A percentile compares a stretch with the other conserved stretches of the same genome.
Conservation (phyloP, 2,113 vertebrate species). For the Rhinopomastus cyanomelas region DNA sequence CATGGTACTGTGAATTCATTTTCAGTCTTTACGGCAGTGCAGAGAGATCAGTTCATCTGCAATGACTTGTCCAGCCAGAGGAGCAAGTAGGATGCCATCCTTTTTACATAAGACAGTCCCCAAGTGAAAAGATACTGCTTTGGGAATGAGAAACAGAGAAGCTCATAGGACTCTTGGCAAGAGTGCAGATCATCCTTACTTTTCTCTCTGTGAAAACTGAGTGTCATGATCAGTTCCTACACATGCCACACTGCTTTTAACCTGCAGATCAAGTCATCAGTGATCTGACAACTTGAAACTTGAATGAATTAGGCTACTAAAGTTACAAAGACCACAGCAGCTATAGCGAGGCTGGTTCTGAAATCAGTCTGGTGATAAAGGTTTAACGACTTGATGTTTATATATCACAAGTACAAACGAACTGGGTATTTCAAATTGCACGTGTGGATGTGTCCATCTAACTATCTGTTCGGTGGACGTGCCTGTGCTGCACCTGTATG, state of each 20-base stretch:
- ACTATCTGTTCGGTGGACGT: not conserved
- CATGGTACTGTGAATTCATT: not conserved
- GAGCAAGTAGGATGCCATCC: not conserved
- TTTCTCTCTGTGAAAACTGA: slow-evolving; percentile 15
- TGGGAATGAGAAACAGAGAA: not conserved
- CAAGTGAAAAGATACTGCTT: not conserved
- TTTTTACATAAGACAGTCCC: not conserved
- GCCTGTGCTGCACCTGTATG: not conserved
- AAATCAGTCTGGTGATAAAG: slow-evolving; percentile 37
- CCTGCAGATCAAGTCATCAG: slow-evolving; percentile 59
- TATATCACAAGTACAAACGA: not conserved
- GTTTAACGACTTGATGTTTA: not conserved
- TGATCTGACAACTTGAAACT: slow-evolving; percentile 41
- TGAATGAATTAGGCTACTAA: slow-evolving; percentile 63
- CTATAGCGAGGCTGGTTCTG: not conserved
- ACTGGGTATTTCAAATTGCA: not conserved
- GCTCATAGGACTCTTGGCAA: not conserved
- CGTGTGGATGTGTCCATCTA: not conserved
- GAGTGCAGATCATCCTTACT: slow-evolving; percentile 6
- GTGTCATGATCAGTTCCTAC: slow-evolving; percentile 12
- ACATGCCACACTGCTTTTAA: slow-evolving; percentile 30
- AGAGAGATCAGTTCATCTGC: not conserved
- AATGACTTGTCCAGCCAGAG: not conserved
- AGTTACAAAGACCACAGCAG: slow-evolving; percentile 46
- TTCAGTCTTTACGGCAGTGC: not conserved